Base-by-base conservation (phyloP, 2,797 vertebrate genomes). In the Enteromius afrohamiltoni region DNA sequence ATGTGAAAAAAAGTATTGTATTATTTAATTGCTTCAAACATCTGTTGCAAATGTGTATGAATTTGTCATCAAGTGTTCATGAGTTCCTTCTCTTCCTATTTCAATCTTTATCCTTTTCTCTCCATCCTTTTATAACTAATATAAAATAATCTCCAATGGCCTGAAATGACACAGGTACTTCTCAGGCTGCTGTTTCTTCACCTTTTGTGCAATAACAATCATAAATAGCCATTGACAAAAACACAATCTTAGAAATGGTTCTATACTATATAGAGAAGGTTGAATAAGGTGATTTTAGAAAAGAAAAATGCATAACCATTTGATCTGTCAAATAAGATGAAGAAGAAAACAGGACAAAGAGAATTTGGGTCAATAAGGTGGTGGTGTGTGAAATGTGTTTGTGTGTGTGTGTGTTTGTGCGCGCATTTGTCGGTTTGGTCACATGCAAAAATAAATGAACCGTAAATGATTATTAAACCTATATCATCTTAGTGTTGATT, bases 401-500 rank as follows among this genome's bases (percentile, higher is more conserved):
- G 40, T 16, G 75, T 26, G 75, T 40, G 31, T 60, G 55, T 26
- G 58, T 60, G 16, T 29, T 14, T 40, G 65, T 6, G 64, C 4
- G 34, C 5, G 34, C 31, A 69, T 58, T 31, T 53, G 31, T 81
- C 1, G 17, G 34, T 47, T 40, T 64, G 31, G 21, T 34, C 71
- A 51, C 71, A 74, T 13, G 4, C 47, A 55, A 53, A 74, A n/a
- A 53, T 16, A 74, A 74, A 53, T 53, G 3, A 74, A 74, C 26
- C 29, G 5, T 6, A 3, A 31, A 19, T 71, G 0, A 29, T 8
- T 65, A 11, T 76, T 49, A 85, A 45, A 80, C 11, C 74, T 67
- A 65, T 40, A 71, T 65, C 47, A 60, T 79, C 51, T 79, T 60
- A 55, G 23, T 62, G 34, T 78, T 85, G 80, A 86, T 86, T 88